These are phyloP conservation scores for Cottus gobio DNA, from an alignment of 2,113 vertebrate species.

Conservation along the genomic window DNA sequence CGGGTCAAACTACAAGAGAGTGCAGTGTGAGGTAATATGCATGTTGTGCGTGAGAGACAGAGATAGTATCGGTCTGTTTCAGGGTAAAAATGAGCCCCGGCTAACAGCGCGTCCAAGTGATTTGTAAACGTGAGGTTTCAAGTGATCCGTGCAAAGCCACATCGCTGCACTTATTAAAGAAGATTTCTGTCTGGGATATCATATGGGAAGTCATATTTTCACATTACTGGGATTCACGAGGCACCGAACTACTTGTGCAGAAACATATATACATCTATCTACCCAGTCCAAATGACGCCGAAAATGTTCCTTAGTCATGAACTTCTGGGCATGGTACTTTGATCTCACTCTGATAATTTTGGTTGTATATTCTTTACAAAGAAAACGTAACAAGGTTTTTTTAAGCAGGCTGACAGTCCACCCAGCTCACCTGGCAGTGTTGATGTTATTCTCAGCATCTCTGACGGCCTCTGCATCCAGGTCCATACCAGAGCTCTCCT, in stretches of 20 bases:
- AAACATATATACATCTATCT: background rate
- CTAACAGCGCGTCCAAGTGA: background rate
- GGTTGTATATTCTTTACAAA: background rate
- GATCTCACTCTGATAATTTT: background rate
- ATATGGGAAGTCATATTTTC: background rate
- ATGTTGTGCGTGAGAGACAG: background rate
- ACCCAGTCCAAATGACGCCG: background rate
- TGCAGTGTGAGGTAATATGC: background rate
- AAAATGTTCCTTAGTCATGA: background rate
- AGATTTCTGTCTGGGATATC: background rate
- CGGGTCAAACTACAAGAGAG: background rate
- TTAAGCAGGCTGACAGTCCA: background rate
- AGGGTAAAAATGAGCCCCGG: background rate
- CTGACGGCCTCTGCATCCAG: slow-evolving; percentile 77
- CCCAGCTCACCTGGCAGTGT: slow-evolving; percentile 84
- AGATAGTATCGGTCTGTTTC: background rate
- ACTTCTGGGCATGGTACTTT: too few species aligned
- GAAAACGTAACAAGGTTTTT: too few species aligned
- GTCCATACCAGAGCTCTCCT: slow-evolving; percentile 87
- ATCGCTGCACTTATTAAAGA: background rate
- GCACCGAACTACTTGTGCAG: background rate
- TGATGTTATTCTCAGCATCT: slow-evolving; percentile 85
- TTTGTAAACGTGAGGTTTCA: slow-evolving; percentile 17
- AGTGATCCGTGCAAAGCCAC: background rate
- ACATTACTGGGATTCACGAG: background rate